Evolutionary conservation across 2,888 invertebrate species (phyloP).

Genomic region (Barypeithes pellucidus): DNA sequence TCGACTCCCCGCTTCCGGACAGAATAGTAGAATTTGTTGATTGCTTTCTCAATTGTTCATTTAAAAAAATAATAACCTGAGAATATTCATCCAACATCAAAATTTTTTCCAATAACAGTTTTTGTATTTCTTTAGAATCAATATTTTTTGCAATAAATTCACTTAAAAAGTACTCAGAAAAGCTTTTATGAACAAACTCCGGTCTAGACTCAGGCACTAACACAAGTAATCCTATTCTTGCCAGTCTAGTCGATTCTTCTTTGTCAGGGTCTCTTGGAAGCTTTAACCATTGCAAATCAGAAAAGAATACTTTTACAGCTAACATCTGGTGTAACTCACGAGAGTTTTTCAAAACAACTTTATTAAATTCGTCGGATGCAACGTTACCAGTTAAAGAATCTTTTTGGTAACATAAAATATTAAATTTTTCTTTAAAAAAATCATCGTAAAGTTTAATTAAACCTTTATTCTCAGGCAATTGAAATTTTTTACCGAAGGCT

Average conservation of each 20-base stretch:
- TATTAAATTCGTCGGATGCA: neutral
- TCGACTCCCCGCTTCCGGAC: neutral
- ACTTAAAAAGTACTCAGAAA: slow-evolving; percentile 43
- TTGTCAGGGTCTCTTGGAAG: neutral
- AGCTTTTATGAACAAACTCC: slow-evolving; percentile 22
- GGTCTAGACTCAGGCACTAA: slow-evolving; percentile 21
- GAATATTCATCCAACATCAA: slow-evolving; percentile 1
- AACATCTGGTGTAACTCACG: neutral
- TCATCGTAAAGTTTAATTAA: slow-evolving; percentile 28
- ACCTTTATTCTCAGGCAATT: slow-evolving; percentile 20
- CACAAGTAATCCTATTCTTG: slow-evolving; percentile 36
- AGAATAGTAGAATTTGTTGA: neutral
- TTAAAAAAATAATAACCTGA: neutral
- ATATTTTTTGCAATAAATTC: slow-evolving; percentile 28
- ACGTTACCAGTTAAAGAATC: slow-evolving; percentile 13
- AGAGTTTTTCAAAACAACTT: neutral
- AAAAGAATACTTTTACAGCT: slow-evolving; percentile 16
- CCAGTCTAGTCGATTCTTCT: slow-evolving; percentile 6
- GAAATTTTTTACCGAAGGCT: slow-evolving; percentile 36
- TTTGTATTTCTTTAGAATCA: slow-evolving; percentile 2
- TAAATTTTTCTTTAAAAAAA: slow-evolving; percentile 38
- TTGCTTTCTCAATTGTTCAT: neutral
- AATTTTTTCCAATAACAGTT: slow-evolving; percentile 10
- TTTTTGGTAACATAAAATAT: slow-evolving; percentile 38
- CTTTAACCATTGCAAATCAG: neutral